These are phyloP conservation scores for Neopelma chrysocephalum DNA, from an alignment of 2,797 vertebrate species.

Conservation along the genomic window DNA sequence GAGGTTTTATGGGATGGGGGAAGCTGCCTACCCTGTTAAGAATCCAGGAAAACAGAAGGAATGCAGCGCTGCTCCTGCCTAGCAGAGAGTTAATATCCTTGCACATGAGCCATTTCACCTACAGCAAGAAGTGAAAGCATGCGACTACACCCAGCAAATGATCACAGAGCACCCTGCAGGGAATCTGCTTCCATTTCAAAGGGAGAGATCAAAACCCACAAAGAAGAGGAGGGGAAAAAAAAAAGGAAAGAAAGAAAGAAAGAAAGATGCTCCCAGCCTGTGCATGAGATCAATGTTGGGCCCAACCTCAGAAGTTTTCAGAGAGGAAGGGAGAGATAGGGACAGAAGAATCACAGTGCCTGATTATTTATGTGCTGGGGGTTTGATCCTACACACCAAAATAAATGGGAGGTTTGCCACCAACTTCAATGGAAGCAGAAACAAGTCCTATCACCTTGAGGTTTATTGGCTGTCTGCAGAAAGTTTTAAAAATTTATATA, in stretches of 20 bases:
- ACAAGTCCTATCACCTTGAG: conserved; percentile 34
- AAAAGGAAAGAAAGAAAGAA: neutral
- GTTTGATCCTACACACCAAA: conserved; percentile 54
- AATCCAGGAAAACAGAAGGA: neutral
- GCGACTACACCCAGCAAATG: conserved; percentile 62
- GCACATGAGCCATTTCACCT: conserved; percentile 66
- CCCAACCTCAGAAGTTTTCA: conserved; percentile 39
- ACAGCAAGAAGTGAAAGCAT: conserved; percentile 66
- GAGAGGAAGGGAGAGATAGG: neutral
- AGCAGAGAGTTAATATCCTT: conserved; percentile 62
- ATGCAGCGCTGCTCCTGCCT: neutral
- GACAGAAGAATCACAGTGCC: conserved; percentile 1
- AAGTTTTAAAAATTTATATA: conserved; percentile 12
- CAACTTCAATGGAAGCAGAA: conserved; percentile 47
- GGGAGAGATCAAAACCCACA: conserved; percentile 63
- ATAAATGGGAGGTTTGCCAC: conserved; percentile 56
- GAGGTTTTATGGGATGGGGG: neutral
- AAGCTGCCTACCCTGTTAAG: neutral
- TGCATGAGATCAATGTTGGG: conserved; percentile 57
- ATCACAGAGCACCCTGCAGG: conserved; percentile 68
- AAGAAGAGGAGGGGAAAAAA: neutral
- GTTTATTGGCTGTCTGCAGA: conserved; percentile 23
- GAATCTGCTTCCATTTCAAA: conserved; percentile 72
- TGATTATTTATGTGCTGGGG: conserved; percentile 44
- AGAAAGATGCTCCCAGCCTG: conserved; percentile 10